Percentiles rank a stretch among this genome's conserved stretches.
Evolutionary conservation across 2,797 vertebrate genomes (phyloP).

Genomic region (Pelochelys cantorii): DNA sequence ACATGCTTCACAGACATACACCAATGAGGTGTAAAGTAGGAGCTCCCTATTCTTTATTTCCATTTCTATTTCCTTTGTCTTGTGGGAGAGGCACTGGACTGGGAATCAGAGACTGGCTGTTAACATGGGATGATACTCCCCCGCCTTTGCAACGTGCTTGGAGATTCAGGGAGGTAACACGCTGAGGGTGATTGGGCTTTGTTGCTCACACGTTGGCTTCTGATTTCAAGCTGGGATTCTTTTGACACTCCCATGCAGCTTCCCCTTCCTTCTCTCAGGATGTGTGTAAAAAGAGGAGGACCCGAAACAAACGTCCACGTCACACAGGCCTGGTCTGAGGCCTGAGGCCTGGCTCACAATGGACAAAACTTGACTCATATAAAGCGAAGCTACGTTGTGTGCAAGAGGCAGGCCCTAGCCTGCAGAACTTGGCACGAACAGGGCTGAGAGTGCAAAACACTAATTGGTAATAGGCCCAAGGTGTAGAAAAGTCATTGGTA

Average conservation of each 20-base stretch:
- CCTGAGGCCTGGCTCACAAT: too few relatives aligned
- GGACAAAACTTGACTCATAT: too few relatives aligned
- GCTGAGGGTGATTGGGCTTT: not conserved
- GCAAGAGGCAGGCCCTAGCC: too few relatives aligned
- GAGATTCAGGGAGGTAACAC: not conserved
- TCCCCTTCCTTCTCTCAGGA: not conserved
- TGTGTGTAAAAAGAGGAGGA: not conserved
- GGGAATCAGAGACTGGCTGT: not conserved
- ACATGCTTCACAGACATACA: not conserved
- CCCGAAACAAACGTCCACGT: too few relatives aligned
- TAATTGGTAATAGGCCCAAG: too few relatives aligned
- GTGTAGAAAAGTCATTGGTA: too few relatives aligned
- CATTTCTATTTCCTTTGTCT: not conserved
- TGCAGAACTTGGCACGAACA: too few relatives aligned
- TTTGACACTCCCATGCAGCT: not conserved
- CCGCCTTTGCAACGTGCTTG: not conserved
- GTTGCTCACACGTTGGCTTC: not conserved
- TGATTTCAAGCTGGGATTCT: not conserved
- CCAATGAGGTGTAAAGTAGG: not conserved
- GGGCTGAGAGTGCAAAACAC: too few relatives aligned
- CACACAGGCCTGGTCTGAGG: too few relatives aligned
- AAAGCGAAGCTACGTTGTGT: too few relatives aligned
- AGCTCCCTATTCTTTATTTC: not conserved
- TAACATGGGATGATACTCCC: not conserved
- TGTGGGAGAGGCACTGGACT: not conserved